These are phyloP conservation scores for Drosophila mercatorum DNA, from an alignment of 2,888 invertebrate genomes.

Conservation along the genomic window DNA sequence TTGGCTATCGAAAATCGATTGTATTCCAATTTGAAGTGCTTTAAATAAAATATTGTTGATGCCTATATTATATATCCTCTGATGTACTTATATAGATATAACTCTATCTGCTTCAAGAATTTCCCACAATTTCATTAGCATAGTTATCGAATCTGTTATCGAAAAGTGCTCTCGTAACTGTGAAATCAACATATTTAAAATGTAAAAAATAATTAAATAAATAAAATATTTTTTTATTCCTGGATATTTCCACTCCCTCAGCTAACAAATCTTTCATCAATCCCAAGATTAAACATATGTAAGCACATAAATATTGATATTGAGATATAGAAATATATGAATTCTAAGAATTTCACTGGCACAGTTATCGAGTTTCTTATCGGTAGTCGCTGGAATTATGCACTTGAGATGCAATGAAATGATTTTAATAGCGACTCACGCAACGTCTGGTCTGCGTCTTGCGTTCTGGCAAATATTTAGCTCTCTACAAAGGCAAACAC, in stretches of 20 bases:
- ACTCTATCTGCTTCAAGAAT: neutral
- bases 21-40: too few species aligned
- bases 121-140: neutral
- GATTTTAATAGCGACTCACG: conserved; percentile 39
- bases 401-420: conserved; percentile 15
- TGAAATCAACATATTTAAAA: neutral
- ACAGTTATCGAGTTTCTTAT: neutral
- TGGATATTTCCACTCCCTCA: too few species aligned
- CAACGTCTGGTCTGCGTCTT: conserved; percentile 10
- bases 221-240: neutral
- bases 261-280: neutral
- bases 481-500: conserved; percentile 5
- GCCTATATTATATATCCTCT: too few species aligned
- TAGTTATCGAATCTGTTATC: neutral
- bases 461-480: conserved; percentile 50
- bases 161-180: neutral
- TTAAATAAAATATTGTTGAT: too few species aligned
- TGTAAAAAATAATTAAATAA: neutral
- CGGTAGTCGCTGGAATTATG: neutral
- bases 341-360: neutral
- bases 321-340: neutral
- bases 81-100: neutral
- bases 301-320: neutral
- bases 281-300: neutral
- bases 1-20: too few species aligned